phyloP scores from a whole-genome alignment of 2,797 vertebrate genomes.

The Menidia menidia region DNA sequence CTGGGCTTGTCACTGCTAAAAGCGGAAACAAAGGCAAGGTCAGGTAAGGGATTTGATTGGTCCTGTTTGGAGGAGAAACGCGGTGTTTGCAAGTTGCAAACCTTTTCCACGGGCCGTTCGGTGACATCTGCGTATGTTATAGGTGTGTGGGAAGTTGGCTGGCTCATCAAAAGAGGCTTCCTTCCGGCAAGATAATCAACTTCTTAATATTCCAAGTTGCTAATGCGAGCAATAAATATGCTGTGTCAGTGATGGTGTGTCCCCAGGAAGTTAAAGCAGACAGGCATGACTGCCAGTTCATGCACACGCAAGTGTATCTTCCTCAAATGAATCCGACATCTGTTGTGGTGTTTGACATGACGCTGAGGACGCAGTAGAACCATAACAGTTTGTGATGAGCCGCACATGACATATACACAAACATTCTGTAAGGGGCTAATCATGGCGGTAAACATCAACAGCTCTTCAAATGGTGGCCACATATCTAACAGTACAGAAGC shows the following conservation, averaged over 20 bases:
- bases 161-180: conserved; percentile 16
- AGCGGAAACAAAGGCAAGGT: conserved; percentile 62
- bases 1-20: conserved; percentile 72
- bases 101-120: conserved; percentile 46
- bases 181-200: conserved; percentile 5
- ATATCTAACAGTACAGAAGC: background rate
- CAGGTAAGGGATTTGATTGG: conserved; percentile 60
- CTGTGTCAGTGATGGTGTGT: conserved; percentile 45
- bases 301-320: conserved; percentile 40
- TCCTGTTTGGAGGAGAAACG: conserved; percentile 55
- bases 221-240: conserved; percentile 30
- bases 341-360: conserved; percentile 48
- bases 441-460: conserved; percentile 3
- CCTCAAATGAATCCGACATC: conserved; percentile 47
- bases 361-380: conserved; percentile 17
- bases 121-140: conserved; percentile 17
- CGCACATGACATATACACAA: conserved; percentile 24
- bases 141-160: conserved; percentile 33
- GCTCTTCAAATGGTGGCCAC: background rate
- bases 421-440: conserved; percentile 16
- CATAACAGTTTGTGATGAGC: conserved; percentile 29
- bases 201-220: conserved; percentile 36
- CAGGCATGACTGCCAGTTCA: conserved; percentile 48
- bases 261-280: conserved; percentile 47
- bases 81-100: conserved; percentile 53